Evolutionary conservation across 2,797 vertebrate species (phyloP).

Genomic region (Eulemur coronatus): DNA sequence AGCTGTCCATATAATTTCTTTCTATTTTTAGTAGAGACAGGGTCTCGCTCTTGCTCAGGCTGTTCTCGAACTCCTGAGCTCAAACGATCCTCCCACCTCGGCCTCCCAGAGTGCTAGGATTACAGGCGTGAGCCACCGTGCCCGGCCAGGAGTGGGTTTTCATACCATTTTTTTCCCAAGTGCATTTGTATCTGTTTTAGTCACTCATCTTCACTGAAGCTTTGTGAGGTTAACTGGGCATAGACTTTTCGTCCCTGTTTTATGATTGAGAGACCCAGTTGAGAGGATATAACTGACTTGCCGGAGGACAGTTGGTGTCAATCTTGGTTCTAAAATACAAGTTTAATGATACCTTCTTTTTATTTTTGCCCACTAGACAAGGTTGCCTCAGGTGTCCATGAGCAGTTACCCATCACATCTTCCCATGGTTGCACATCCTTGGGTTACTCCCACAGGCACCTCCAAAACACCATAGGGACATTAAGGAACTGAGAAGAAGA

Average conservation of each 20-base stretch:
- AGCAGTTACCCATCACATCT: background rate
- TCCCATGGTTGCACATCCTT: background rate
- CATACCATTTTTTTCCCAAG: background rate
- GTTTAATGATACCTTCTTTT: background rate
- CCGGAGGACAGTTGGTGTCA: background rate
- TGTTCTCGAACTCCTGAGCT: no score
- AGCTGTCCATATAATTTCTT: no score
- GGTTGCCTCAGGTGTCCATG: background rate
- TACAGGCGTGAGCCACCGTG: no score
- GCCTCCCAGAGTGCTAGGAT: no score
- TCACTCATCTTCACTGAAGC: background rate
- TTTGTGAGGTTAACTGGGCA: background rate
- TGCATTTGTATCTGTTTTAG: slow-evolving; percentile 19
- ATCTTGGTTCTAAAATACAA: background rate
- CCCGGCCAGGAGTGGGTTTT: background rate
- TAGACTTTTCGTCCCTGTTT: background rate
- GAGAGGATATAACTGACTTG: background rate
- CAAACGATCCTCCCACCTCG: no score
- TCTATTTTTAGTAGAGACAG: no score
- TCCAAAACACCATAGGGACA: background rate
- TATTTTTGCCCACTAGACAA: background rate
- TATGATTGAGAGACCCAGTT: slow-evolving; percentile 15
- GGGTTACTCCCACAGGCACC: background rate
- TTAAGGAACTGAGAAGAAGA: background rate
- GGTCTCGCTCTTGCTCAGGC: no score